phyloP scores from a whole-genome alignment of 2,113 vertebrate genomes.

The Speoplatyrhinus poulsoni region DNA sequence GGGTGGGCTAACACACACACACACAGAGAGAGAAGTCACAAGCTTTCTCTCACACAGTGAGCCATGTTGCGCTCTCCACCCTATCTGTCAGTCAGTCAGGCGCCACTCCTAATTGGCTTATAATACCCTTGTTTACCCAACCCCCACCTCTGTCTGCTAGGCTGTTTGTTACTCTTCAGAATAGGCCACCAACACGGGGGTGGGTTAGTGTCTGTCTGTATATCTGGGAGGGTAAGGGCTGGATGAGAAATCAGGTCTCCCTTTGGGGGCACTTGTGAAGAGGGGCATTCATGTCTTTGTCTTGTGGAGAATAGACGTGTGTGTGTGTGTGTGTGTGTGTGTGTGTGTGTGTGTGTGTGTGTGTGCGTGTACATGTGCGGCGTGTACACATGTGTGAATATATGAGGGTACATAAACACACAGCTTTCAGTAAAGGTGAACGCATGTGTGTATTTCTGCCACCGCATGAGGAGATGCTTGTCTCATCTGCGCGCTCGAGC shows the following conservation, averaged over 20 bases:
- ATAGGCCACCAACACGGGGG: conserved; percentile 55
- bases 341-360: conserved; percentile 17
- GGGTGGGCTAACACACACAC: conserved; percentile 35
- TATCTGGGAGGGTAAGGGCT: conserved; percentile 53
- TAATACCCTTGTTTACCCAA: conserved; percentile 69
- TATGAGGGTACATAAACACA: background rate
- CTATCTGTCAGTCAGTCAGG: conserved; percentile 68
- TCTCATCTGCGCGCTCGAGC: conserved; percentile 47
- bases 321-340: conserved; percentile 23
- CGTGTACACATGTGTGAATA: background rate
- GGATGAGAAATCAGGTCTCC: conserved; percentile 63
- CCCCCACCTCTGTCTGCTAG: conserved; percentile 58
- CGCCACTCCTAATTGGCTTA: conserved; percentile 70
- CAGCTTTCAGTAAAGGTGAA: conserved; percentile 1
- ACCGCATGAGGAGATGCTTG: conserved; percentile 36
- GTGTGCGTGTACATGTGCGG: conserved; percentile 17
- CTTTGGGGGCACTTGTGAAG: conserved; percentile 53
- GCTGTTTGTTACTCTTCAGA: conserved; percentile 67
- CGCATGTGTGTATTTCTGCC: conserved; percentile 10
- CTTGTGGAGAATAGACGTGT: conserved; percentile 50
- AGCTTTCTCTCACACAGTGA: conserved; percentile 52
- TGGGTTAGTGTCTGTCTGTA: conserved; percentile 50
- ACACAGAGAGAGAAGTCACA: conserved; percentile 27
- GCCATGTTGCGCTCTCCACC: conserved; percentile 49
- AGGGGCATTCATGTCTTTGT: conserved; percentile 64